A percentile compares a stretch with the other conserved stretches of the same genome.
Evolutionary conservation across 2,797 vertebrate species (phyloP).

Genomic region (Vespertilio murinus): DNA sequence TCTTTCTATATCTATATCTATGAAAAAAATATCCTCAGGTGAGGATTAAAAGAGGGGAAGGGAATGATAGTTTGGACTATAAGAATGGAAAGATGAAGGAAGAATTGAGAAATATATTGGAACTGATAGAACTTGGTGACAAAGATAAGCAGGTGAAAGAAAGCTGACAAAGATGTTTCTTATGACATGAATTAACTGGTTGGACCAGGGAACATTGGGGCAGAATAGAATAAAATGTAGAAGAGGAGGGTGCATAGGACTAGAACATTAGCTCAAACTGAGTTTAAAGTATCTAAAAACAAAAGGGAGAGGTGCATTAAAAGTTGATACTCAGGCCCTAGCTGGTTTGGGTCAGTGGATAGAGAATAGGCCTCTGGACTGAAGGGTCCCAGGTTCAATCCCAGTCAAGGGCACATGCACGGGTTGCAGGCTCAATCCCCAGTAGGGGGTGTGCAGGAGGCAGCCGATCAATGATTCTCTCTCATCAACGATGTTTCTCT

Average conservation of each 20-base stretch:
- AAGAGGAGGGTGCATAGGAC: not conserved
- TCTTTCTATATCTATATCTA: no score
- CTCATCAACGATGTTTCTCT: no score
- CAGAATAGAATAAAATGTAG: not conserved
- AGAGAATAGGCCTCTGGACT: no score
- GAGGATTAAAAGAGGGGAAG: not conserved
- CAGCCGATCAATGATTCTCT: no score
- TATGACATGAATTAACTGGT: not conserved
- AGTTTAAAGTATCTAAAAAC: constrained; percentile 34
- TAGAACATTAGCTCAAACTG: not conserved
- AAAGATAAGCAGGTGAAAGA: not conserved
- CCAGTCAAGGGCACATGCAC: no score
- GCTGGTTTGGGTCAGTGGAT: not conserved
- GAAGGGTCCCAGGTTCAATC: no score
- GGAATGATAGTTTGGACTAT: not conserved
- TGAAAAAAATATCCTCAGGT: no score
- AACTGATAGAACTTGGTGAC: not conserved
- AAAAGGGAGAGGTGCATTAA: constrained; percentile 5
- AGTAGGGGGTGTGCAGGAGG: no score
- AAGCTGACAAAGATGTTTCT: not conserved
- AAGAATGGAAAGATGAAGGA: not conserved
- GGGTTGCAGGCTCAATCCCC: no score
- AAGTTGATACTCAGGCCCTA: not conserved
- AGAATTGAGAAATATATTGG: not conserved
- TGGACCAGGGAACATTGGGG: not conserved